phyloP scores from a whole-genome alignment of 2,888 invertebrate genomes.

The Rhagonycha lutea region DNA sequence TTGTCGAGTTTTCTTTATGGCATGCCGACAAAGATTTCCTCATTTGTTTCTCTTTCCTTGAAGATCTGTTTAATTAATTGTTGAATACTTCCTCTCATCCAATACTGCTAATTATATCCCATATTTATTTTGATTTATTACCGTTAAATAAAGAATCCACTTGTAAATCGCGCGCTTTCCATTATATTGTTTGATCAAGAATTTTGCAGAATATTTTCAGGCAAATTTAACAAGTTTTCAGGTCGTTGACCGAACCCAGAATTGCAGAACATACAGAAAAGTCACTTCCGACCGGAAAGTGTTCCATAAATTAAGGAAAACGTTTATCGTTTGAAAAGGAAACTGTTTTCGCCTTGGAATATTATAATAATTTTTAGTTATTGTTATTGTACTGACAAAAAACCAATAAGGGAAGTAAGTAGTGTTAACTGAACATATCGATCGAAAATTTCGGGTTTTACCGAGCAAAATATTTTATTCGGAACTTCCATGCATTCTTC shows the following conservation, averaged over 20 bases:
- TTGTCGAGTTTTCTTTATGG: constrained; percentile 18
- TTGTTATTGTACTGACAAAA: not conserved
- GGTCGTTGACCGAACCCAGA: constrained; percentile 19
- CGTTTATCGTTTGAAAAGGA: not conserved
- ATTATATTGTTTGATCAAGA: not conserved
- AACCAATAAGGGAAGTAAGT: not conserved
- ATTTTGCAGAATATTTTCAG: not conserved
- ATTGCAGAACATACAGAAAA: constrained; percentile 2
- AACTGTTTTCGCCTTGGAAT: too few species aligned
- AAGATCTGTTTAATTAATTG: constrained; percentile 16
- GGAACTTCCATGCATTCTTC: not conserved
- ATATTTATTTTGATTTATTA: not conserved
- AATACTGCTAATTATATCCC: constrained; percentile 6
- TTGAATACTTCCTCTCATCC: not conserved
- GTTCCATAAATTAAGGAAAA: not conserved
- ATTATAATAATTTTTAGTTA: not conserved
- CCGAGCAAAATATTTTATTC: not conserved
- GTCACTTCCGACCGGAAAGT: not conserved
- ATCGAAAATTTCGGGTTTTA: not conserved
- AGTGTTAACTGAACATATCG: not conserved
- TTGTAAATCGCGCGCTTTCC: not conserved
- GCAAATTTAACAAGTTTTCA: not conserved
- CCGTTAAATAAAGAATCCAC: not conserved
- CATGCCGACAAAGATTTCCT: constrained; percentile 20
- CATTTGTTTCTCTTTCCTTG: constrained; percentile 8